Evolutionary conservation across 2,797 vertebrate species (phyloP).

Genomic region (Acomys russatus): DNA sequence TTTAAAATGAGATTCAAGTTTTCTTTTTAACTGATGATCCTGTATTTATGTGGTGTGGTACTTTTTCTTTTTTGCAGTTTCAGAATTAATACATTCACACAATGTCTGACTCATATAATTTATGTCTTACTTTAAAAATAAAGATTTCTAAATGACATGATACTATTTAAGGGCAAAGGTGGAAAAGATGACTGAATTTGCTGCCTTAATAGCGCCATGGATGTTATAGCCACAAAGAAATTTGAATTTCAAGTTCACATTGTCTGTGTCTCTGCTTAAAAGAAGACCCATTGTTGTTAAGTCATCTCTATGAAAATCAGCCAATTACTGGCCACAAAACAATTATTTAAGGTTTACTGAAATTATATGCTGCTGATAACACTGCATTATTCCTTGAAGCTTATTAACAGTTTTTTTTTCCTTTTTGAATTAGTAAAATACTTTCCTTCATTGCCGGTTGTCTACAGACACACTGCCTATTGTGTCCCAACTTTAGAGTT

Average conservation of each 20-base stretch:
- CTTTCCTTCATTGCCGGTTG: not conserved
- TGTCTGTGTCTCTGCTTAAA: not conserved
- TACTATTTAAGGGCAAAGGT: not conserved
- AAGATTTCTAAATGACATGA: not conserved
- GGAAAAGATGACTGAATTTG: not conserved
- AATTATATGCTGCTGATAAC: conserved; percentile 19
- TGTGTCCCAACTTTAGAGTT: not conserved
- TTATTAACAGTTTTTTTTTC: not conserved
- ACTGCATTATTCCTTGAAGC: not conserved
- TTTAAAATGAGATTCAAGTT: not conserved
- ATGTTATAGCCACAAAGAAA: not conserved
- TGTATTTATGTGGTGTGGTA: not conserved
- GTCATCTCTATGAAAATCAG: not conserved
- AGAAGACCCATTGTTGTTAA: not conserved
- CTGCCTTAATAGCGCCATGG: not conserved
- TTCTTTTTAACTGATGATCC: not conserved
- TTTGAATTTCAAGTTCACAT: not conserved
- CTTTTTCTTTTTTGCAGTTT: not conserved
- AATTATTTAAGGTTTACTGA: conserved; percentile 25
- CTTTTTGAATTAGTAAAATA: not conserved
- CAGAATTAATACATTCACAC: not conserved
- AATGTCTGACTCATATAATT: not conserved
- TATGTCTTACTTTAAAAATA: not conserved
- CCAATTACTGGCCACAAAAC: not conserved
- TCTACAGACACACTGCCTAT: not conserved